phyloP scores from a whole-genome alignment of 2,888 invertebrate species.

The Hofmannophila pseudospretella region DNA sequence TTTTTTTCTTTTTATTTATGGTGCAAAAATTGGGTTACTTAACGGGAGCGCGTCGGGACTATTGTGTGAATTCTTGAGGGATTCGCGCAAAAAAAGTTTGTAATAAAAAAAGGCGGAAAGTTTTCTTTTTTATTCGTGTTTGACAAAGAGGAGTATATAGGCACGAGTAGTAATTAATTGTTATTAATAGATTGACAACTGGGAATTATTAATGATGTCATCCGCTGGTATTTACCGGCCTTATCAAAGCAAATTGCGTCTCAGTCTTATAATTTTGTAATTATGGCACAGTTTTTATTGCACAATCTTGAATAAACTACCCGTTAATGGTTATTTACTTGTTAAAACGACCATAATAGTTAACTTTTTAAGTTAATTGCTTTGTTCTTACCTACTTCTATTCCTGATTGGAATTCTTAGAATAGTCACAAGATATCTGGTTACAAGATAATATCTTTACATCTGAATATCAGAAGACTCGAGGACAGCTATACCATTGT shows the following conservation, averaged over 20 bases:
- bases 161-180: conserved; percentile 35
- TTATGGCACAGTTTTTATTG: too few species aligned
- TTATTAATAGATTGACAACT: conserved; percentile 53
- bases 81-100: conserved; percentile 25
- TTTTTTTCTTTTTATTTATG: conserved; percentile 70
- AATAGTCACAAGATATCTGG: too few species aligned
- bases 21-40: conserved; percentile 78
- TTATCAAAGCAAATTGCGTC: conserved; percentile 7
- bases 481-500: too few species aligned
- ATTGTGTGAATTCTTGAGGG: conserved; percentile 53
- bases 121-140: conserved; percentile 25
- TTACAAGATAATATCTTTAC: too few species aligned
- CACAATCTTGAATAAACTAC: too few species aligned
- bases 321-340: too few species aligned
- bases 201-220: conserved; percentile 46
- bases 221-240: conserved; percentile 3
- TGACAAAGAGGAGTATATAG: conserved; percentile 12
- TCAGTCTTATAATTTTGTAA: background rate
- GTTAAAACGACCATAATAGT: too few species aligned
- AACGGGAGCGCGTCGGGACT: conserved; percentile 59
- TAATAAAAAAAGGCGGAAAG: conserved; percentile 30
- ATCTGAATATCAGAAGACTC: too few species aligned
- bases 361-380: too few species aligned
- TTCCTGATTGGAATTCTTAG: too few species aligned
- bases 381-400: too few species aligned